Evolutionary conservation across 64 coral and sea anemone species (phyloP), one percentile per base, ranked within the genome.

Genomic region (Montipora capricornis): DNA sequence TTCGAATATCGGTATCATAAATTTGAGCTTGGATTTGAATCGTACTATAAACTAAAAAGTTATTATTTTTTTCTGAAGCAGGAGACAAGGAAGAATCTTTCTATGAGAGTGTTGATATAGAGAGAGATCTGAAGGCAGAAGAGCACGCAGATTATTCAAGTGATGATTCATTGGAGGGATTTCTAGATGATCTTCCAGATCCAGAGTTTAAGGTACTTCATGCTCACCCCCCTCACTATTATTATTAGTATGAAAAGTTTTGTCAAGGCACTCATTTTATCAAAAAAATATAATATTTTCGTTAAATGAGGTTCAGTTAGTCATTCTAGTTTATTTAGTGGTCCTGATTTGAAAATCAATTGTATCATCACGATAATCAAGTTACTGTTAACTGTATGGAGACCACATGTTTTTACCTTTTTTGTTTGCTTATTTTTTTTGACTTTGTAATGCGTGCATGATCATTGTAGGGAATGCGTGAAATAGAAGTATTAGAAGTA

Each of bases 121-220:
- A n/a, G 47, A 44, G 19, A 46, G 20, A 44, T 11, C 90, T 67
- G 50, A 87, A 62, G 57, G 75, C 3, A 20, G 15, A 52, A 48
- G 80, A 47, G 22, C 12, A 6, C 29, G 82, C 5, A 0, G 73
- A 87, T 24, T 93, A 93, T 77, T 71, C 84, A 76, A 93, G 92
- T 74, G 92, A 93, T 81, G 92, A 93, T 13, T 93, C 92, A 12
- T 47, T 66, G 29, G 92, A 88, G 20, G 84, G 37, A 19, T 5
- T 80, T 1, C 15, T 80, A 79, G 84, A 69, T 47, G 81, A 84
- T 73, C 5, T 64, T 6, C 84, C 84, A 88, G 83, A 59, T 19
- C 13, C 10, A 48, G 19, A 15, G 11, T 64, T 14, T 20, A 91
- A 91, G 89, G 89, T 82, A 91, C 6, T 37, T 37, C 37, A 37